Conservation (phyloP, 2,888 invertebrate species). For the Bhutanitis thaidina region DNA sequence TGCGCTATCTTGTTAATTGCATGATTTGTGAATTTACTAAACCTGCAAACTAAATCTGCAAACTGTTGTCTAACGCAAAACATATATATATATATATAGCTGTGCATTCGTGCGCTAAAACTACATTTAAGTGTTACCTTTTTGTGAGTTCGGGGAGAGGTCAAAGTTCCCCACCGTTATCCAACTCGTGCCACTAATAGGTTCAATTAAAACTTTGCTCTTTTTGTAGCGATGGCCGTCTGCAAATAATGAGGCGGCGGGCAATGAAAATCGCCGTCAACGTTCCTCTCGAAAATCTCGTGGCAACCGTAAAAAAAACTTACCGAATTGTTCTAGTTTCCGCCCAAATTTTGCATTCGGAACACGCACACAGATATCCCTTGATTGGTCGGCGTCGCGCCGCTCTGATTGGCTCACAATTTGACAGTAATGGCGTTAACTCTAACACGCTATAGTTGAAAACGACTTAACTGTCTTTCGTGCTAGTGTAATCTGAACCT, state of each 20-base stretch:
- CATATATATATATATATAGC: too few relatives aligned
- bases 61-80: too few relatives aligned
- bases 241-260: conserved; percentile 8
- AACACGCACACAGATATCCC: conserved; percentile 51
- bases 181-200: conserved; percentile 15
- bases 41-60: too few relatives aligned
- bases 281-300: not conserved
- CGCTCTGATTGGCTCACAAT: conserved; percentile 70
- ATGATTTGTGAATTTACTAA: too few relatives aligned
- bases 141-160: not conserved
- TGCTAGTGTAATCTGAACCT: conserved; percentile 22
- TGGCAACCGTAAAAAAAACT: conserved; percentile 51
- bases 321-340: conserved; percentile 66
- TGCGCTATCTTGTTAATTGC: too few relatives aligned
- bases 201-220: conserved; percentile 12
- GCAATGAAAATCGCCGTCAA: not conserved
- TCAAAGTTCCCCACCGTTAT: conserved; percentile 6
- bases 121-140: not conserved
- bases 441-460: conserved; percentile 30
- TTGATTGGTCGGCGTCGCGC: conserved; percentile 61
- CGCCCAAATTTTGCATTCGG: conserved; percentile 71
- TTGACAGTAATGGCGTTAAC: conserved; percentile 79
- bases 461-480: conserved; percentile 27
- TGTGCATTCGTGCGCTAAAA: too few relatives aligned
- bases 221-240: not conserved